Evolutionary conservation across 2,113 vertebrate species (phyloP).

Genomic region (Pygoscelis antarcticus): DNA sequence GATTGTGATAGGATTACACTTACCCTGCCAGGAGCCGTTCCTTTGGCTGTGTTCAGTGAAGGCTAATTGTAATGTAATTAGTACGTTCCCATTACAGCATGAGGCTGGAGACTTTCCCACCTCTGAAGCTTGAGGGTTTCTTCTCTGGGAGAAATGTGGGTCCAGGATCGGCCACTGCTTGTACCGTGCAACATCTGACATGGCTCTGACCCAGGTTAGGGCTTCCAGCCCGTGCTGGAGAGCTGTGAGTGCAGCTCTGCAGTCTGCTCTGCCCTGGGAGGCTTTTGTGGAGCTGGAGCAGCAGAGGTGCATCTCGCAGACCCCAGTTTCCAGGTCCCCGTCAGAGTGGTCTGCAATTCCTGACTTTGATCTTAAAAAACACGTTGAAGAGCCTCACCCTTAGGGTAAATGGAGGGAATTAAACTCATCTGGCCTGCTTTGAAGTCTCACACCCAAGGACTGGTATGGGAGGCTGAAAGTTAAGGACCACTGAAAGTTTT

Average conservation of each 20-base stretch:
- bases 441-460: not conserved
- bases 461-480: not conserved
- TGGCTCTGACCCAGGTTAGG: not conserved
- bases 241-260: not conserved
- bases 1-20: accelerated
- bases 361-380: not conserved
- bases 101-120: not conserved
- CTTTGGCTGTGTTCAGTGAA: not conserved
- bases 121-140: not conserved
- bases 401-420: not conserved
- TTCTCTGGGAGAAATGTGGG: not conserved
- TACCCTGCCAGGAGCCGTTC: not conserved
- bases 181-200: not conserved
- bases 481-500: not conserved
- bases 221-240: not conserved
- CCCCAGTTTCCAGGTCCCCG: not conserved
- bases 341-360: not conserved
- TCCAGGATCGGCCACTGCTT: too few species aligned
- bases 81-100: not conserved
- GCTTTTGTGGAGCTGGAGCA: not conserved
- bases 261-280: not conserved
- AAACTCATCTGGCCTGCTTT: not conserved
- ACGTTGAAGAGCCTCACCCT: not conserved
- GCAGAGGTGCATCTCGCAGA: not conserved
- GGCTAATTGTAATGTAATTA: not conserved